These are phyloP conservation scores for Tipula vernalis DNA, from an alignment of 2,888 invertebrate genomes.

Conservation along the genomic window DNA sequence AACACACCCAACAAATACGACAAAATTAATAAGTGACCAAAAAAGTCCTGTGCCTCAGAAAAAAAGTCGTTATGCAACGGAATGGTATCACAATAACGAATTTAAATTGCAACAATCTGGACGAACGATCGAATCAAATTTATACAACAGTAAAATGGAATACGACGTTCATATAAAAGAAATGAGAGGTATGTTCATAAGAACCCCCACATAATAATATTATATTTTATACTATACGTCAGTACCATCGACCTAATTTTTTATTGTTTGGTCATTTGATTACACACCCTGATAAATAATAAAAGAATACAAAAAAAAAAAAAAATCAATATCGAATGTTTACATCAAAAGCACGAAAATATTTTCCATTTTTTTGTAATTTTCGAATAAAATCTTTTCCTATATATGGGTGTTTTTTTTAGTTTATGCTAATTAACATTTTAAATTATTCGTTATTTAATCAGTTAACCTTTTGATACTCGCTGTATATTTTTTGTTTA, in stretches of 20 bases:
- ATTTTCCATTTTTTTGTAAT: background rate
- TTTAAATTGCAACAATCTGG: conserved; percentile 13
- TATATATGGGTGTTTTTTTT: background rate
- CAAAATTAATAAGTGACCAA: background rate
- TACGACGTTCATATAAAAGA: conserved; percentile 78
- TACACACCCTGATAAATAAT: background rate
- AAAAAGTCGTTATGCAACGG: background rate
- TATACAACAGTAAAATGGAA: conserved; percentile 49
- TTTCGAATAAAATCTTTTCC: background rate
- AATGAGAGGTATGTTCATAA: conserved; percentile 55
- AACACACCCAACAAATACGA: background rate
- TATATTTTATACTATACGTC: background rate
- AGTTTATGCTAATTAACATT: background rate
- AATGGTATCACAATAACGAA: conserved; percentile 9
- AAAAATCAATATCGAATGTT: background rate
- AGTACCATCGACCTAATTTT: background rate
- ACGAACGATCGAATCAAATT: background rate
- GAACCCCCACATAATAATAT: background rate
- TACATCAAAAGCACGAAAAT: background rate
- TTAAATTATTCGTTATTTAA: background rate
- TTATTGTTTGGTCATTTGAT: background rate
- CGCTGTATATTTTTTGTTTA: background rate
- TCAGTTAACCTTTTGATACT: background rate
- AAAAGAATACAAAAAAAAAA: background rate
- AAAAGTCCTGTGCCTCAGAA: background rate